Base-by-base conservation (phyloP, 2,888 invertebrate species). In the Drosophila mimica region DNA sequence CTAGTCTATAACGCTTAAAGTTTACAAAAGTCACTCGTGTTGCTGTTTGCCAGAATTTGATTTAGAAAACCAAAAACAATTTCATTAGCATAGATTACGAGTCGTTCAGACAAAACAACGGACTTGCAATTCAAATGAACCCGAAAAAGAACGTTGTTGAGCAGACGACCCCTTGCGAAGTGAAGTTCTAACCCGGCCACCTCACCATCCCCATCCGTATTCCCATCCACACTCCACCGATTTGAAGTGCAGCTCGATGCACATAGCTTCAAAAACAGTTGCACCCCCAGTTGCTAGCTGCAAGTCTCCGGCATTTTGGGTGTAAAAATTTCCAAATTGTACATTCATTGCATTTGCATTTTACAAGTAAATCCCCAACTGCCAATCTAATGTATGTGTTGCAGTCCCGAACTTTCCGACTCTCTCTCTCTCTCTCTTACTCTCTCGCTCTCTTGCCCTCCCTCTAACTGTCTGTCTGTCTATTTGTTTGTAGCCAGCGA, bases 261-360 rank as follows among this genome's bases (percentile, higher is more conserved):
- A 65, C 68, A 72, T 62, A 57, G 66, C 70, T 67, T 72, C 76
- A 46, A 70, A 74, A 62, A 68, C 67, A 67, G 28, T 62, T 66
- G 64, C 60, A 51, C 66, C 74, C 74, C 74, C 53, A 52, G 49
- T 57, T 52, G 25, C 25, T 25, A 52, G 49, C 57, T 71, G 62
- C 52, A 36, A 49, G 58, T 62, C 34, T 69, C 25, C 46, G 54
- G 70, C 69, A 87, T 82, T 83, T 84, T 86, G 78, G 85, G 88
- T 86, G 88, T 85, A 88, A 83, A 87, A 87, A 89, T 88, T 85
- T 81, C 89, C 83, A 87, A 87, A 87, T 89, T 87, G 87, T 87
- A 85, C 87, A 87, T 87, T 89, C 87, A 87, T 87, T 87, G 88
- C 87, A 89, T 87, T 87, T 87, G 87, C 87, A 87, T 89, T 87